phyloP scores from a whole-genome alignment of 2,797 vertebrate genomes.

The Siniperca scherzeri region DNA sequence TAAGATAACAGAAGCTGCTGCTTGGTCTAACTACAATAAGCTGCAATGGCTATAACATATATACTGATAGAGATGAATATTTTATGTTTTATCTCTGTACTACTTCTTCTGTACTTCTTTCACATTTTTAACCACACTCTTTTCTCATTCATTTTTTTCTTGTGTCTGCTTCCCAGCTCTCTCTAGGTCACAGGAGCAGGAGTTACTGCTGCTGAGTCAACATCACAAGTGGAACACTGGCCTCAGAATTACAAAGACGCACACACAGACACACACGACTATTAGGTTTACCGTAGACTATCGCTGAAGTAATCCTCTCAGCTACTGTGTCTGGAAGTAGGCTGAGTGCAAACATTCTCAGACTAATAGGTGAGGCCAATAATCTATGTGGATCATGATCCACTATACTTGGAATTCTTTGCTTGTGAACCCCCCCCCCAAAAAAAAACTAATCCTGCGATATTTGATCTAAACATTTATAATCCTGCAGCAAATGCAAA shows the following conservation, averaged over 20 bases:
- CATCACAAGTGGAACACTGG: slow-evolving; percentile 76
- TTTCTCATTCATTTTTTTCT: slow-evolving; percentile 50
- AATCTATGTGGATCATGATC: slow-evolving; percentile 40
- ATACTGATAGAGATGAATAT: slow-evolving; percentile 1
- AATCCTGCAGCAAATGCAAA: neutral
- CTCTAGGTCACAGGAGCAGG: slow-evolving; percentile 72
- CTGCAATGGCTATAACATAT: neutral
- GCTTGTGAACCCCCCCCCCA: no score
- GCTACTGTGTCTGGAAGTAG: slow-evolving; percentile 58
- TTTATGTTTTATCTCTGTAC: slow-evolving; percentile 36
- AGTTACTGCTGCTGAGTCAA: slow-evolving; percentile 77
- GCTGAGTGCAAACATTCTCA: slow-evolving; percentile 59
- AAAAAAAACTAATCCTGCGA: no score
- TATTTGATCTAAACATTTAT: neutral
- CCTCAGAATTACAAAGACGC: slow-evolving; percentile 48
- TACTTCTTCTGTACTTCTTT: slow-evolving; percentile 25
- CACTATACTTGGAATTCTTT: neutral
- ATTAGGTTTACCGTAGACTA: slow-evolving; percentile 41
- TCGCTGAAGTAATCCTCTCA: slow-evolving; percentile 60
- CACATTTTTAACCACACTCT: slow-evolving; percentile 26
- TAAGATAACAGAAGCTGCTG: neutral
- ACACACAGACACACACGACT: slow-evolving; percentile 27
- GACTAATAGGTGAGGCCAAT: slow-evolving; percentile 52
- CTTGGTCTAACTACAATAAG: neutral
- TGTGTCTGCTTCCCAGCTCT: slow-evolving; percentile 44